Percentiles rank a stretch among this genome's conserved stretches.
Evolutionary conservation across 1,140 invertebrate genomes (phyloP).

Genomic region (Drosophila nasuta): DNA sequence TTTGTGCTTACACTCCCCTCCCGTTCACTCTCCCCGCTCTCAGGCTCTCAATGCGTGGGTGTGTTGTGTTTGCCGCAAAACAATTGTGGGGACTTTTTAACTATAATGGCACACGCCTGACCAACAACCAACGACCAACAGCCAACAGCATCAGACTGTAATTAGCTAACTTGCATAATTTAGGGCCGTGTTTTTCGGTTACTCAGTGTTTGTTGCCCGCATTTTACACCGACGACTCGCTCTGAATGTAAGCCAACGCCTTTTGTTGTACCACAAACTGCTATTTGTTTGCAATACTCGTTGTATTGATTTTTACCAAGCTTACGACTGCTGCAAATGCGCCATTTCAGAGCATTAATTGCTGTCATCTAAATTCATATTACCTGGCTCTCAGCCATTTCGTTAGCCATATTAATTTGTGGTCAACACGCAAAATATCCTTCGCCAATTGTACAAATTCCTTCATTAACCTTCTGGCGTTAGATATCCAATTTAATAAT

Average conservation of each 20-base stretch:
- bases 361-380: slow-evolving; percentile 65
- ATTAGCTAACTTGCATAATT: slow-evolving; percentile 75
- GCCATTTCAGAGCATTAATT: slow-evolving; percentile 52
- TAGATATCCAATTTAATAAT: background rate
- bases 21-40: background rate
- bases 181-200: slow-evolving; percentile 32
- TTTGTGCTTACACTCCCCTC: slow-evolving; percentile 9
- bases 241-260: slow-evolving; percentile 30
- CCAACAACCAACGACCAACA: slow-evolving; percentile 10
- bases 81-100: slow-evolving; percentile 53
- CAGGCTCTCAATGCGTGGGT: background rate
- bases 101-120: slow-evolving; percentile 52
- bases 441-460: slow-evolving; percentile 39
- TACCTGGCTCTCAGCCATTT: slow-evolving; percentile 34
- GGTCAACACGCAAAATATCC: slow-evolving; percentile 56
- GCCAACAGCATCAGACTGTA: slow-evolving; percentile 57
- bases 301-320: slow-evolving; percentile 66
- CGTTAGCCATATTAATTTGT: slow-evolving; percentile 59
- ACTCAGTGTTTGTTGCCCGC: slow-evolving; percentile 10
- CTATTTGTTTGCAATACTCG: slow-evolving; percentile 45
- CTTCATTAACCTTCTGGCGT: slow-evolving; percentile 5
- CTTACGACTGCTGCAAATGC: slow-evolving; percentile 15
- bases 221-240: slow-evolving; percentile 19
- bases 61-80: slow-evolving; percentile 49
- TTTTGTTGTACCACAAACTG: slow-evolving; percentile 29